phyloP scores from a whole-genome alignment of 2,797 vertebrate genomes.

The Muscicapa striata region DNA sequence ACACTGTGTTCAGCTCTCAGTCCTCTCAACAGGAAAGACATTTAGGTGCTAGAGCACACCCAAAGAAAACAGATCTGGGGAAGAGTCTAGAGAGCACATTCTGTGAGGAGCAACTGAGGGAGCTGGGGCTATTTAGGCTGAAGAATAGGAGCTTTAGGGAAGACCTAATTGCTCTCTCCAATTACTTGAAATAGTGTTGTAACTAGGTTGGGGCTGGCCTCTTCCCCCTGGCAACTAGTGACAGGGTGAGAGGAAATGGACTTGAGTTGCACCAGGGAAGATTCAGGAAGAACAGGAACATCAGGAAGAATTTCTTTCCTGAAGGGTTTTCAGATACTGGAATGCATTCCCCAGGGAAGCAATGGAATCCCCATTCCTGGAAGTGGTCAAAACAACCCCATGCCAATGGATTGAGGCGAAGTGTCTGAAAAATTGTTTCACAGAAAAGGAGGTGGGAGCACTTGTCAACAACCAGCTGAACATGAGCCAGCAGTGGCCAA shows the following conservation, averaged over 20 bases:
- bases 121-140: not conserved
- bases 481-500: not conserved
- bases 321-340: not conserved
- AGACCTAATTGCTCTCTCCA: not conserved
- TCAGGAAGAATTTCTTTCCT: not conserved
- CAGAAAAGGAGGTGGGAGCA: not conserved
- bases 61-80: not conserved
- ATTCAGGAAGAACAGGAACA: too few relatives aligned
- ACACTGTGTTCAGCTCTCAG: not conserved
- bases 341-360: not conserved
- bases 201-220: too few relatives aligned
- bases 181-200: not conserved
- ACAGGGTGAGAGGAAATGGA: not conserved
- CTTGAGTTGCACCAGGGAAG: not conserved
- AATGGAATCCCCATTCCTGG: not conserved
- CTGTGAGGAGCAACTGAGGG: not conserved
- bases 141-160: not conserved
- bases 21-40: not conserved
- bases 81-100: not conserved
- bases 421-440: not conserved
- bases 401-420: not conserved
- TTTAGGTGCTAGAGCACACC: rapidly evolving
- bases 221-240: not conserved
- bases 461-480: not conserved
- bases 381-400: not conserved